phyloP scores from a whole-genome alignment of 2,797 vertebrate genomes.

The Neosalanx taihuensis region DNA sequence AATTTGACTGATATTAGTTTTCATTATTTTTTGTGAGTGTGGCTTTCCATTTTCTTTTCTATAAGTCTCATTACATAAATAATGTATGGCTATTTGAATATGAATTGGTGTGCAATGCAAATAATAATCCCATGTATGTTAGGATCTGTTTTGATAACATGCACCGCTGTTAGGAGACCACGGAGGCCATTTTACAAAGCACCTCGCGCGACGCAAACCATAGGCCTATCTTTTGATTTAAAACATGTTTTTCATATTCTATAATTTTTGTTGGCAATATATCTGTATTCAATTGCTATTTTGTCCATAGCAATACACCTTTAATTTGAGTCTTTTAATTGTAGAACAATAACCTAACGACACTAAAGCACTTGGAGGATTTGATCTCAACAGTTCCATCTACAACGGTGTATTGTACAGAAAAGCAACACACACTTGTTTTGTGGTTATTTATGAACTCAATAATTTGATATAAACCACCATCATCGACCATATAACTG shows the following conservation, averaged over 20 bases:
- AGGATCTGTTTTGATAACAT: constrained; percentile 50
- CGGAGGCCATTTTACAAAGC: constrained; percentile 57
- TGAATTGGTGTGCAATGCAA: constrained; percentile 43
- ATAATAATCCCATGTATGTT: constrained; percentile 40
- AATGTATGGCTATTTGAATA: constrained; percentile 27
- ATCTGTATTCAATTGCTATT: constrained; percentile 55
- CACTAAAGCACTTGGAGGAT: constrained; percentile 58
- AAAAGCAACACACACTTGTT: constrained; percentile 48
- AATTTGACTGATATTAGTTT: constrained; percentile 62
- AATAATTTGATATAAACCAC: constrained; percentile 59
- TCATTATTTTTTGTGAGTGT: constrained; percentile 58
- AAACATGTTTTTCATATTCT: constrained; percentile 42
- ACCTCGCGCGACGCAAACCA: constrained; percentile 39
- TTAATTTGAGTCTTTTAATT: constrained; percentile 44
- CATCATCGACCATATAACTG: constrained; percentile 78
- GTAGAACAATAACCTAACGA: constrained; percentile 49
- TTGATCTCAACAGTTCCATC: constrained; percentile 39
- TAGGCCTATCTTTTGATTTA: constrained; percentile 43
- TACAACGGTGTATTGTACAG: constrained; percentile 55
- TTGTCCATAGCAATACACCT: constrained; percentile 53
- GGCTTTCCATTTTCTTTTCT: constrained; percentile 41
- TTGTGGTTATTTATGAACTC: constrained; percentile 58
- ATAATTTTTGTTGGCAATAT: constrained; percentile 61
- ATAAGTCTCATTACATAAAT: constrained; percentile 4
- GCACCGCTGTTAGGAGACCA: constrained; percentile 47